These are phyloP conservation scores for Chinchilla lanigera DNA, from an alignment of 2,113 vertebrate species.

Conservation along the genomic window DNA sequence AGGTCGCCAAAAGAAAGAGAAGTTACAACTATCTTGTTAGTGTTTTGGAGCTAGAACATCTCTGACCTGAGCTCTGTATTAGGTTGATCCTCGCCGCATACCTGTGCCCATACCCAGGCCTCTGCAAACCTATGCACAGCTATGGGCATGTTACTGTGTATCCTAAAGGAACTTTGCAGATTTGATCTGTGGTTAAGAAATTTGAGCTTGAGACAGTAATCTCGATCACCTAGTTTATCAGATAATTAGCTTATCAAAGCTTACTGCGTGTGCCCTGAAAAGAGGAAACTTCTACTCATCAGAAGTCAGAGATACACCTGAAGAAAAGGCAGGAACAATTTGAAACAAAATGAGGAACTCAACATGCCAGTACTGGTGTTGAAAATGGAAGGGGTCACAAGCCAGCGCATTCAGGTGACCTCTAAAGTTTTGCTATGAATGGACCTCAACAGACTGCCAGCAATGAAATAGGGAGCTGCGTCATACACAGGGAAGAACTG, in stretches of 20 bases:
- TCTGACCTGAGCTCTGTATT: neutral
- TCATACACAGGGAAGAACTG: neutral
- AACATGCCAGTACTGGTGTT: neutral
- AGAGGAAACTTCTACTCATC: neutral
- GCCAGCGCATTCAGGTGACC: accelerated
- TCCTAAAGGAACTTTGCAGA: neutral
- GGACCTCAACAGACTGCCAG: neutral
- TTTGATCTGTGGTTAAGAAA: neutral
- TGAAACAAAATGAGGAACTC: neutral
- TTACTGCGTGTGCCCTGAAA: neutral
- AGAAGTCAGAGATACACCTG: neutral
- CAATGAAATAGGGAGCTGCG: neutral
- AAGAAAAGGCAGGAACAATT: neutral
- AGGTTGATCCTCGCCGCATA: accelerated
- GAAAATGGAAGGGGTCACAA: neutral
- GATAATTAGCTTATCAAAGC: neutral
- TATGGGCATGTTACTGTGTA: neutral
- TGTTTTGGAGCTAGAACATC: neutral
- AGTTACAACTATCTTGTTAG: neutral
- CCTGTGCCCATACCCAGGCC: neutral
- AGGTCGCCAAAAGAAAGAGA: neutral
- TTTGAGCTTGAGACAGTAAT: neutral
- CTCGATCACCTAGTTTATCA: neutral
- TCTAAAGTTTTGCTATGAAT: neutral
- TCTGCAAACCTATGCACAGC: neutral